These are phyloP conservation scores for Saguinus imperator DNA, from an alignment of 2,113 vertebrate species.

Conservation along the genomic window DNA sequence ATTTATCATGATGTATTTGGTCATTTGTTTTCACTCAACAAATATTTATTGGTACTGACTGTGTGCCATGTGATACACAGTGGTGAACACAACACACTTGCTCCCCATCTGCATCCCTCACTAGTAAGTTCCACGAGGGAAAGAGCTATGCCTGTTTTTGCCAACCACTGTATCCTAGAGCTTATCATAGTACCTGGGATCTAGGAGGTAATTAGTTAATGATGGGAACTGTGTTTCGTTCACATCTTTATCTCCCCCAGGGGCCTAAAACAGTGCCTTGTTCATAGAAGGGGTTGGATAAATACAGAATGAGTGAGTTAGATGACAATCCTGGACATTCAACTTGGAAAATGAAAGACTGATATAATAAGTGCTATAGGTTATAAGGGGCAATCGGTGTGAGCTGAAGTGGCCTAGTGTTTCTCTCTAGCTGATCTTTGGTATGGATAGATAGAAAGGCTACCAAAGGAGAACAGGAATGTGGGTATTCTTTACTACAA, in stretches of 20 bases:
- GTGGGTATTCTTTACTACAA: background rate
- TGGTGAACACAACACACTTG: background rate
- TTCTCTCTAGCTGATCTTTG: background rate
- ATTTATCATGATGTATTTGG: background rate
- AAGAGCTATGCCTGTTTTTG: background rate
- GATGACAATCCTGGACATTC: background rate
- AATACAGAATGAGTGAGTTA: background rate
- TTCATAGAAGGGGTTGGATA: background rate
- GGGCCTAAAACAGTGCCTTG: background rate
- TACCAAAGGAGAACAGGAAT: background rate
- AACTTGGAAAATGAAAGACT: background rate
- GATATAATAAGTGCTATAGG: background rate
- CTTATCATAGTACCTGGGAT: background rate
- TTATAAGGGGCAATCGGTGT: background rate
- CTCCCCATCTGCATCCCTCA: background rate
- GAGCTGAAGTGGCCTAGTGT: background rate
- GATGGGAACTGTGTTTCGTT: constrained; percentile 28
- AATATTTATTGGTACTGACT: background rate
- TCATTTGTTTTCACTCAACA: background rate
- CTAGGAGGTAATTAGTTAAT: constrained; percentile 11
- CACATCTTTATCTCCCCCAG: background rate
- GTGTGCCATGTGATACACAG: background rate
- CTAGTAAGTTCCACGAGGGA: background rate
- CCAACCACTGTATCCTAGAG: background rate
- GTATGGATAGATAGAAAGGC: background rate